Evolutionary conservation across 2,113 vertebrate species (phyloP).

Genomic region (Anarrhichthys ocellatus): DNA sequence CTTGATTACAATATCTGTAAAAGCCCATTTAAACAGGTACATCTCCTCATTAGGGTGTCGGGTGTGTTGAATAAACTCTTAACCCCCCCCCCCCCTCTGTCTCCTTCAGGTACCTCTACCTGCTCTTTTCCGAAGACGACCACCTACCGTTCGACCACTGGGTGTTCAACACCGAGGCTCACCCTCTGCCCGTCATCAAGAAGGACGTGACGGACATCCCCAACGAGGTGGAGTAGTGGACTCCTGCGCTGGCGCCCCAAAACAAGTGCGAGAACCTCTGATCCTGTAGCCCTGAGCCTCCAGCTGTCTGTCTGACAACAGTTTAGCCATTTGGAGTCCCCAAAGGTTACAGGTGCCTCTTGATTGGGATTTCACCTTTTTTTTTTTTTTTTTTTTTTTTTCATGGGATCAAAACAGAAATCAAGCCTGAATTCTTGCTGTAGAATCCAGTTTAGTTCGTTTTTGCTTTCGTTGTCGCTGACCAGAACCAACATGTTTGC

Average conservation of each 20-base stretch:
- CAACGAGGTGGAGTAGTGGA: constrained; percentile 78
- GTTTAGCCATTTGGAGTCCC: constrained; percentile 15
- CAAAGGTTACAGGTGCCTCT: constrained; percentile 29
- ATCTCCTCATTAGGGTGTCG: not conserved
- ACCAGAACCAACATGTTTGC: constrained; percentile 23
- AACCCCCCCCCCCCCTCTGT: not conserved
- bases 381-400: constrained; percentile 36
- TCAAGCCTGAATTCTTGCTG: constrained; percentile 14
- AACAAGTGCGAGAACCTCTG: constrained; percentile 38
- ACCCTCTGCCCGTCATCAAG: constrained; percentile 91
- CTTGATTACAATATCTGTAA: too few relatives aligned
- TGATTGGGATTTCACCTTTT: constrained; percentile 15
- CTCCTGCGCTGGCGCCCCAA: not conserved
- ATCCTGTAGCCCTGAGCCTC: constrained; percentile 73
- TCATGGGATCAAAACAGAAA: constrained; percentile 34
- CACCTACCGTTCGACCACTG: constrained; percentile 95
- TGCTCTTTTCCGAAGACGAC: constrained; percentile 97
- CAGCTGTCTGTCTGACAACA: constrained; percentile 48
- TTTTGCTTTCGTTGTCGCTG: not conserved
- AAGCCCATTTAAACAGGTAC: not conserved
- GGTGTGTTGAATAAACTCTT: not conserved
- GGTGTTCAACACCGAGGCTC: constrained; percentile 98
- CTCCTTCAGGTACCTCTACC: constrained; percentile 90
- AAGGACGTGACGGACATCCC: constrained; percentile 74
- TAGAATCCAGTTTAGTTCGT: constrained; percentile 20